These are phyloP conservation scores for Parascotia fuliginaria DNA, from an alignment of 2,888 invertebrate genomes.

Conservation along the genomic window DNA sequence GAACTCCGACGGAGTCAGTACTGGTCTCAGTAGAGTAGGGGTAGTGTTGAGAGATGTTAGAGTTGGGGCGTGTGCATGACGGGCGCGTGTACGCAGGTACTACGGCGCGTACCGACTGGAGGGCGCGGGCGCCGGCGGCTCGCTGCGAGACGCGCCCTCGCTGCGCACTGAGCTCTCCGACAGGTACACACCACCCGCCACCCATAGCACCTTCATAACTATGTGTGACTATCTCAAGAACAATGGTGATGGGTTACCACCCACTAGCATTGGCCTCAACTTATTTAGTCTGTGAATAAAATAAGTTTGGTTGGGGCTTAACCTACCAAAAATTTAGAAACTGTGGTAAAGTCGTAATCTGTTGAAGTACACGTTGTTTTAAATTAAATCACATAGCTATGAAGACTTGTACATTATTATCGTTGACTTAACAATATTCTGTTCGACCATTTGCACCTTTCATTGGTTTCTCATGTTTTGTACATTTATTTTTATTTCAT, in stretches of 20 bases:
- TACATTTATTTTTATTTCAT: neutral
- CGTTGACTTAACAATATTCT: neutral
- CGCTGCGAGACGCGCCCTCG: constrained; percentile 67
- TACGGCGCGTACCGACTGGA: constrained; percentile 45
- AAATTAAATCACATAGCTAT: too few relatives aligned
- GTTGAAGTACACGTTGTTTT: too few relatives aligned
- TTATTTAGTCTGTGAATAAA: too few relatives aligned
- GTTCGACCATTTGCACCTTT: neutral
- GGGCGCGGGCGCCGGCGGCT: constrained; percentile 47
- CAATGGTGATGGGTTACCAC: too few relatives aligned
- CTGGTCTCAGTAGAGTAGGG: neutral
- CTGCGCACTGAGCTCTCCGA: constrained; percentile 75
- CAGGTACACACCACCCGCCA: constrained; percentile 57
- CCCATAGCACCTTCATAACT: too few relatives aligned
- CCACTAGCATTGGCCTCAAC: too few relatives aligned
- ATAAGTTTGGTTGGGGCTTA: too few relatives aligned
- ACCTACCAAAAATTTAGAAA: too few relatives aligned
- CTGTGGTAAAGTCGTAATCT: too few relatives aligned
- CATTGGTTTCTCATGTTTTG: neutral
- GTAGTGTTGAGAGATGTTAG: constrained; percentile 10
- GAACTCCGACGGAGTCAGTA: too few relatives aligned
- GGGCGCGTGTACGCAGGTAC: constrained; percentile 41
- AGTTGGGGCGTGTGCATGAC: constrained; percentile 9
- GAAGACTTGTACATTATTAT: too few relatives aligned
- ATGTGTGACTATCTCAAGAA: too few relatives aligned